Conservation (phyloP, 1,140 invertebrate genomes). For the Coptotermes formosanus region DNA sequence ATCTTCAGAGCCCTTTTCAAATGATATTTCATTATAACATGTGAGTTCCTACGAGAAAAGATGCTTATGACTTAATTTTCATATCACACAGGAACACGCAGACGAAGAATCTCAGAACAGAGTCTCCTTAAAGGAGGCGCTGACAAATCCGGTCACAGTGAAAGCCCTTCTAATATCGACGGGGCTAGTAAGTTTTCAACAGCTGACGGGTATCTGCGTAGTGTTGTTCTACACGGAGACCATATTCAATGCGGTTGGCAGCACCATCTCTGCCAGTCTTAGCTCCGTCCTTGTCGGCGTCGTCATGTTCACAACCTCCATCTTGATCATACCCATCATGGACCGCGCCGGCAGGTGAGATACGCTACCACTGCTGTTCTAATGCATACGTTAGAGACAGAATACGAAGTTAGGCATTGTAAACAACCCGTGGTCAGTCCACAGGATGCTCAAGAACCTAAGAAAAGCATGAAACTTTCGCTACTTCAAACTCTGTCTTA, state of each 20-base stretch:
- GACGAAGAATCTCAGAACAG: slow-evolving; percentile 43
- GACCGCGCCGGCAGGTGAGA: slow-evolving; percentile 51
- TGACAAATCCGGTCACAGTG: slow-evolving; percentile 47
- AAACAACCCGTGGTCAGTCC: too few relatives aligned
- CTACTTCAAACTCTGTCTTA: too few relatives aligned
- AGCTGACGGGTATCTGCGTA: slow-evolving; percentile 65
- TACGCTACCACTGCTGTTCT: slow-evolving; percentile 55
- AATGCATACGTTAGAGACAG: too few relatives aligned
- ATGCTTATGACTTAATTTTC: slow-evolving; percentile 32
- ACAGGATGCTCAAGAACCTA: too few relatives aligned
- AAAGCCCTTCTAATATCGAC: slow-evolving; percentile 51
- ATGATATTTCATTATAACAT: too few relatives aligned
- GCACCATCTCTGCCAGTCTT: slow-evolving; percentile 48
- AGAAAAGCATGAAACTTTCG: too few relatives aligned
- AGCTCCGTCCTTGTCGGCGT: slow-evolving; percentile 52
- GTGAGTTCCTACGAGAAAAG: slow-evolving; percentile 39
- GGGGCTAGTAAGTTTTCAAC: slow-evolving; percentile 59
- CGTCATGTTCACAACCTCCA: slow-evolving; percentile 39
- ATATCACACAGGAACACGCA: slow-evolving; percentile 46
- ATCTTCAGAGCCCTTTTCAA: too few relatives aligned
- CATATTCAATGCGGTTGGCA: slow-evolving; percentile 51
- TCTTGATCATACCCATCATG: slow-evolving; percentile 40
- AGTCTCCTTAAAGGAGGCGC: slow-evolving; percentile 48
- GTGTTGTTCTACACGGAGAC: slow-evolving; percentile 68
- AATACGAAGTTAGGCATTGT: too few relatives aligned